A percentile compares a stretch with the other conserved stretches of the same genome.
Conservation (phyloP, 2,888 invertebrate species). For the Drosophila pseudotakahashii region DNA sequence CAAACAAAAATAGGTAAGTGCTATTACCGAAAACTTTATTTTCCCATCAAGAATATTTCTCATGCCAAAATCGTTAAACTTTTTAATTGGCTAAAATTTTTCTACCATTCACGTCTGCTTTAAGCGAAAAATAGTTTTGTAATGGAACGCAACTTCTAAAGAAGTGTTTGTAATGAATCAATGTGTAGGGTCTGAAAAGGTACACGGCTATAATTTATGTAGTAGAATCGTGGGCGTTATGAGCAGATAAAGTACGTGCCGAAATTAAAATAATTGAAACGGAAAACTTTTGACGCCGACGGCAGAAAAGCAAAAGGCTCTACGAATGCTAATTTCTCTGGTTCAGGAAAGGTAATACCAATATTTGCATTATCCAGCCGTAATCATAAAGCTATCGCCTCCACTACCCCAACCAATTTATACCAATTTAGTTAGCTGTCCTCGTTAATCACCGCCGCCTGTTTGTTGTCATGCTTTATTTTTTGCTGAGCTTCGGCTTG, state of each 20-base stretch:
- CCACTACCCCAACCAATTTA: not conserved
- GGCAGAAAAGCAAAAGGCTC: conserved; percentile 23
- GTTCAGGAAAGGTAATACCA: not conserved
- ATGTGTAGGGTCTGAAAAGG: not conserved
- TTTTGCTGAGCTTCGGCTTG: conserved; percentile 46
- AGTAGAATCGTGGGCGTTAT: not conserved
- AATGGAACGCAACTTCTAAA: too few species aligned
- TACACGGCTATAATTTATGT: not conserved
- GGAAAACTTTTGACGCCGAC: conserved; percentile 52
- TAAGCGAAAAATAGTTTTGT: not conserved
- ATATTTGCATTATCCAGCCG: conserved; percentile 6
- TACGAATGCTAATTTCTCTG: not conserved
- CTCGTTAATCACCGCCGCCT: conserved; percentile 64
- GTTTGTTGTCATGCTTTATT: conserved; percentile 49
- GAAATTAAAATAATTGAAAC: conserved; percentile 6
- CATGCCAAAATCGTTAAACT: not conserved
- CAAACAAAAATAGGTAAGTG: conserved; percentile 61
- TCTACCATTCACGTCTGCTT: not conserved
- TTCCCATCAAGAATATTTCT: not conserved
- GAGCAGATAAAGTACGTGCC: not conserved
- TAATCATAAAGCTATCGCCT: not conserved
- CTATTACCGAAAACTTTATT: not conserved
- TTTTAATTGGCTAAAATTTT: not conserved
- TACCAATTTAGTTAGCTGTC: conserved; percentile 53
- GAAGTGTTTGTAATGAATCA: not conserved